Percentiles rank a stretch among this genome's conserved stretches.
phyloP scores from a whole-genome alignment of 2,113 vertebrate species.

The Arizona elegans region DNA sequence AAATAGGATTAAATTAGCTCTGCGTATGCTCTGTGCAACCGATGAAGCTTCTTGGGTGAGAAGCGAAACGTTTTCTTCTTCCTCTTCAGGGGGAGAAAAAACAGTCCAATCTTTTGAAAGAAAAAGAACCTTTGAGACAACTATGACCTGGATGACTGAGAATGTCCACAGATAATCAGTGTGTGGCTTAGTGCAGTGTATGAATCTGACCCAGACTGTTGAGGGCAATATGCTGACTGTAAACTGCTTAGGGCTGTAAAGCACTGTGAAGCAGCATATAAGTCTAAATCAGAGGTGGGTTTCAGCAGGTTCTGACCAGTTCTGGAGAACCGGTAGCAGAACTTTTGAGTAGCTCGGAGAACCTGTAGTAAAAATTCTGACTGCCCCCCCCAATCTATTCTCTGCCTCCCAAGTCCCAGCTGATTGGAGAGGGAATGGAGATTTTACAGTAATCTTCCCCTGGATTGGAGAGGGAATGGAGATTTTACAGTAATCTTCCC shows the following conservation, averaged over 20 bases:
- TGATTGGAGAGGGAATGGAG: too few relatives aligned
- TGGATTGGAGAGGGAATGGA: too few relatives aligned
- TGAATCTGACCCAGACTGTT: neutral
- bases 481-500: too few relatives aligned
- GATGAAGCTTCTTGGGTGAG: neutral
- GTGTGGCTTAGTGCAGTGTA: neutral
- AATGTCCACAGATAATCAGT: neutral
- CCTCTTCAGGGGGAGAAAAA: neutral
- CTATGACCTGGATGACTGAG: neutral
- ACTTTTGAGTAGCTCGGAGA: too few relatives aligned
- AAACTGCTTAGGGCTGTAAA: neutral
- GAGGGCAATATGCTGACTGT: neutral
- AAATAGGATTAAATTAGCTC: neutral
- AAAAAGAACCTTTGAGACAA: neutral
- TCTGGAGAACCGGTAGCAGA: too few relatives aligned
- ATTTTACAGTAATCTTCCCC: too few relatives aligned
- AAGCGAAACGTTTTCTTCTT: neutral
- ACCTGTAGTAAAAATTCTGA: too few relatives aligned
- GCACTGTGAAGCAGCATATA: neutral
- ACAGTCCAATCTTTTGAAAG: neutral
- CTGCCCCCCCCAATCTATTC: too few relatives aligned
- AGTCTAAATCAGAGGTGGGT: too few relatives aligned
- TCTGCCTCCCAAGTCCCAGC: too few relatives aligned
- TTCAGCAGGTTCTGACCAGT: too few relatives aligned
- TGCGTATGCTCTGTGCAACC: neutral